Conservation (phyloP, 2,113 vertebrate genomes). For the Cairina moschata region DNA sequence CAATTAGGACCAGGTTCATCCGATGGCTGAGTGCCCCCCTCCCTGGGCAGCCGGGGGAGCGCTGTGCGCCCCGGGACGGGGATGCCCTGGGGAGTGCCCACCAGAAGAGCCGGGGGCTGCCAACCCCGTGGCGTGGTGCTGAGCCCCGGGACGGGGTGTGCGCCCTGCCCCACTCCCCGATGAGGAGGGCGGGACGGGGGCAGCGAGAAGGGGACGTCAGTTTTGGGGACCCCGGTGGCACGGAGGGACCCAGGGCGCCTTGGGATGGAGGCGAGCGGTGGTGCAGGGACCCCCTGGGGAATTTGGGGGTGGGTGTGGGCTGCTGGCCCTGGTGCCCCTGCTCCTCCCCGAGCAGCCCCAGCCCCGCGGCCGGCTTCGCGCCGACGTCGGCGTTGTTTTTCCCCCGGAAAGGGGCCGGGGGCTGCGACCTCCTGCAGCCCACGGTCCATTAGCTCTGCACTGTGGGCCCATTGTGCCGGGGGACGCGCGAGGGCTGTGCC, state of each 20-base stretch:
- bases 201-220: accelerated
- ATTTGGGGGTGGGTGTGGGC: no score
- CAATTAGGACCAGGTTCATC: no score
- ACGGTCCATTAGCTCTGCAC: not conserved
- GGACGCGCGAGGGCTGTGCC: not conserved
- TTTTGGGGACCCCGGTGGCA: not conserved
- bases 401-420: not conserved
- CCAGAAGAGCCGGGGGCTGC: not conserved
- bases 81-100: not conserved
- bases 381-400: not conserved
- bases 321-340: not conserved
- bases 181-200: accelerated
- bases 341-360: not conserved
- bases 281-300: no score
- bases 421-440: not conserved
- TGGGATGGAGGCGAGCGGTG: no score
- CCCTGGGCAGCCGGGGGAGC: no score
- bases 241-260: accelerated
- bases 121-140: accelerated
- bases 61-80: not conserved
- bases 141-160: accelerated
- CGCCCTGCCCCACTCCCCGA: no score
- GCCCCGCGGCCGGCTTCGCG: not conserved
- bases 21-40: no score
- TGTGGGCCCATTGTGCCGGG: not conserved